These are phyloP conservation scores for Muscina levida DNA, from an alignment of 2,888 invertebrate species.

Conservation along the genomic window DNA sequence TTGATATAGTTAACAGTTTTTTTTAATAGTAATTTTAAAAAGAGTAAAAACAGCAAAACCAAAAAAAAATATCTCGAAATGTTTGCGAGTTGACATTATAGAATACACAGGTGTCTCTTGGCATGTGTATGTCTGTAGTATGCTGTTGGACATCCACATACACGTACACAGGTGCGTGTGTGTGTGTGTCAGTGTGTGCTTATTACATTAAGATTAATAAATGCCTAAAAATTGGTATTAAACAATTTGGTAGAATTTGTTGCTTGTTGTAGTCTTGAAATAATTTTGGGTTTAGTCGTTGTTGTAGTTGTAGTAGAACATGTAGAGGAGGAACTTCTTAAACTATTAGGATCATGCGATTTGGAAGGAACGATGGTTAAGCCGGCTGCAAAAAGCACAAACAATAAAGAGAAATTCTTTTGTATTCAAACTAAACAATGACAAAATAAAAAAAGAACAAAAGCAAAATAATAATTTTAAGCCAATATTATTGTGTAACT, in stretches of 20 bases:
- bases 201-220: constrained; percentile 6
- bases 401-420: constrained; percentile 39
- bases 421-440: constrained; percentile 63
- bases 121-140: neutral
- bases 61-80: neutral
- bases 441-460: constrained; percentile 73
- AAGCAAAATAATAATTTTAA: constrained; percentile 65
- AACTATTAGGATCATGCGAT: constrained; percentile 87
- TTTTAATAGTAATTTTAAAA: neutral
- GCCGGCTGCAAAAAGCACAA: constrained; percentile 62
- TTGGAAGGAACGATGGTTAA: constrained; percentile 82
- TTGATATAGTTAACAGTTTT: no score
- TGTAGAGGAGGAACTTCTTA: constrained; percentile 60
- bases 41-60: neutral
- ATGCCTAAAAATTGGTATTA: constrained; percentile 61
- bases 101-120: neutral
- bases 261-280: constrained; percentile 57
- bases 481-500: constrained; percentile 55
- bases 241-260: constrained; percentile 62
- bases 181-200: neutral
- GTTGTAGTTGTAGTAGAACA: constrained; percentile 42
- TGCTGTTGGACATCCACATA: neutral
- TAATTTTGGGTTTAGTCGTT: constrained; percentile 57
- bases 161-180: neutral
- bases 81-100: neutral